phyloP scores from a whole-genome alignment of 2,113 vertebrate species.

The Stictonetta naevosa region DNA sequence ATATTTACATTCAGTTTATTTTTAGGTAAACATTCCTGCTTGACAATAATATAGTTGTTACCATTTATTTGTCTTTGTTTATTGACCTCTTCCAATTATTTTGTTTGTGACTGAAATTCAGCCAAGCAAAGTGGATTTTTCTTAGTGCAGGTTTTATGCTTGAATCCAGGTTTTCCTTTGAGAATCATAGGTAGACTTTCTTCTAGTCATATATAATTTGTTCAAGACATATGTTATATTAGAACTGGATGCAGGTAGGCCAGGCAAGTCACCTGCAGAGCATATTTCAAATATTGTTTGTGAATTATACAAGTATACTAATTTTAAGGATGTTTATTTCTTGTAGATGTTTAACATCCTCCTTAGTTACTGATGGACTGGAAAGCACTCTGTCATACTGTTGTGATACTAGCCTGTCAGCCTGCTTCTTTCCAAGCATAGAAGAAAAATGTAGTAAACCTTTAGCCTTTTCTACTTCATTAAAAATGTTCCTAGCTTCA shows the following conservation, averaged over 20 bases:
- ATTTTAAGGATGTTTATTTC: neutral
- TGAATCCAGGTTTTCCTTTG: neutral
- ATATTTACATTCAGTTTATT: neutral
- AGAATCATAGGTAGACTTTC: neutral
- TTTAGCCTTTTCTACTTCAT: neutral
- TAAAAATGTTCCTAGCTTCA: neutral
- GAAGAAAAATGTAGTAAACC: neutral
- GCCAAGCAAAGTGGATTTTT: neutral
- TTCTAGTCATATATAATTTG: neutral
- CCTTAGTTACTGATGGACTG: constrained; percentile 23
- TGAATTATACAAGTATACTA: neutral
- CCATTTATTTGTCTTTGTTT: neutral
- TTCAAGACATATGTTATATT: neutral
- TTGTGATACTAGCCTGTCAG: neutral
- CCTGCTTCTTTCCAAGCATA: neutral
- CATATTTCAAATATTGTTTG: neutral
- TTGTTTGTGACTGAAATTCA: neutral
- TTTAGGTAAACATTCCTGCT: neutral
- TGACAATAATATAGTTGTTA: neutral
- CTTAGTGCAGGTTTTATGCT: neutral
- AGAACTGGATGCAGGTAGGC: neutral
- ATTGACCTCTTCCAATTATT: neutral
- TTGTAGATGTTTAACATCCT: neutral
- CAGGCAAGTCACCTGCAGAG: neutral
- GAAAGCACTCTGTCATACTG: neutral